Evolutionary conservation across 2,888 invertebrate genomes (phyloP), one percentile per base, ranked within the genome.

Genomic region (Tuberolachnus salignus): DNA sequence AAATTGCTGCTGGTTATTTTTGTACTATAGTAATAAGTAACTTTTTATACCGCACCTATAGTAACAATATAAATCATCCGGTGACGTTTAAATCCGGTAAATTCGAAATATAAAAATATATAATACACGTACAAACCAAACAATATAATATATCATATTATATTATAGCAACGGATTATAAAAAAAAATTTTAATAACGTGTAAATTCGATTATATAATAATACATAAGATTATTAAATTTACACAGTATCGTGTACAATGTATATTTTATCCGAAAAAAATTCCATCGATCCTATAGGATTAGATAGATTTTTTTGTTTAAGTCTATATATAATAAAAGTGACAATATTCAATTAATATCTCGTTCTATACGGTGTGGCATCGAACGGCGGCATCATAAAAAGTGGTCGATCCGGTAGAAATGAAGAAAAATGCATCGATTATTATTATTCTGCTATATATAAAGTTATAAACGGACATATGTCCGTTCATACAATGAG

Each of bases 181-280:
- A 14, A 49, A 34, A 14, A 34, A n/a, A n/a, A n/a, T n/a, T n/a
- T n/a, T n/a, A n/a, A n/a, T n/a, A n/a, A 72, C 72, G 49, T 59
- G 46, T 61, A 26, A 72, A 61, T 72, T 72, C 49, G 59, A 72
- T 71, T 61, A 59, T 59, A n/a, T 34, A 34, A 34, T 34, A 72
- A 72, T 59, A 61, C 34, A 72, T 72, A 61, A 49, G n/a, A n/a
- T n/a, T n/a, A n/a, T n/a, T n/a, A n/a, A n/a, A n/a, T n/a, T n/a
- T n/a, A n/a, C n/a, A 10, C 11, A 1, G 21, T 23, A 34, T n/a
- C n/a, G n/a, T 1, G 19, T 42, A 44, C 13, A 8, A 42, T 21
- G 16, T 44, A 19, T 55, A 70, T 67, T 51, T 34, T 34, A 6
- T 34, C n/a, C 8, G 26, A 26, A 67, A 67, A 67, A 69, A 70